Percentiles rank a stretch among this genome's conserved stretches.
These are phyloP conservation scores for Hypercompe scribonia DNA, from an alignment of 2,888 invertebrate genomes.

Conservation along the genomic window DNA sequence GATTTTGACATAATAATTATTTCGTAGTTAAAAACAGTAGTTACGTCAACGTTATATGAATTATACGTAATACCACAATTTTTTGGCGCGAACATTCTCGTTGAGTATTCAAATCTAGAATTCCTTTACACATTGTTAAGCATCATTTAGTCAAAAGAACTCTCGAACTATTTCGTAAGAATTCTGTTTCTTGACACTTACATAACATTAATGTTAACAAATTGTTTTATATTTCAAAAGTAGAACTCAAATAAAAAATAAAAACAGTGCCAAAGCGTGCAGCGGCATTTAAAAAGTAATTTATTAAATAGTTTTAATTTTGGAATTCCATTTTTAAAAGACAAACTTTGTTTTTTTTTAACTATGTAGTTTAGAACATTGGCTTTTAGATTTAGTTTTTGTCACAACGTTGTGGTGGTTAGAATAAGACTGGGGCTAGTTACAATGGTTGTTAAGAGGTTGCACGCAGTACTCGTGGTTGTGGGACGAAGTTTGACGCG, in stretches of 20 bases:
- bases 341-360: conserved; percentile 49
- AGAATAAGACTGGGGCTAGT: conserved; percentile 50
- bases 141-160: conserved; percentile 6
- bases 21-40: background rate
- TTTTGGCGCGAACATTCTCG: background rate
- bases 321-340: conserved; percentile 46
- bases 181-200: conserved; percentile 18
- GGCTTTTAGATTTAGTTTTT: conserved; percentile 42
- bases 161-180: conserved; percentile 5
- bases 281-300: conserved; percentile 32
- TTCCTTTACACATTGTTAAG: conserved; percentile 12
- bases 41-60: background rate
- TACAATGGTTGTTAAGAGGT: conserved; percentile 52
- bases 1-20: background rate
- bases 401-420: conserved; percentile 59
- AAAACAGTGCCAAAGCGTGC: conserved; percentile 49
- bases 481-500: conserved; percentile 59
- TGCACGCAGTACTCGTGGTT: conserved; percentile 46
- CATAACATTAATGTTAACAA: background rate
- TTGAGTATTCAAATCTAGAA: conserved; percentile 19
- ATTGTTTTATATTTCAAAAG: conserved; percentile 1
- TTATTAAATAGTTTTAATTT: conserved; percentile 34
- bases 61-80: background rate
- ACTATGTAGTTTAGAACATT: conserved; percentile 41
- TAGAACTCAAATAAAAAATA: conserved; percentile 13